A percentile compares a stretch with the other conserved stretches of the same genome.
These are phyloP conservation scores for Oryctolagus cuniculus DNA, from an alignment of 2,113 vertebrate genomes.

Conservation along the genomic window DNA sequence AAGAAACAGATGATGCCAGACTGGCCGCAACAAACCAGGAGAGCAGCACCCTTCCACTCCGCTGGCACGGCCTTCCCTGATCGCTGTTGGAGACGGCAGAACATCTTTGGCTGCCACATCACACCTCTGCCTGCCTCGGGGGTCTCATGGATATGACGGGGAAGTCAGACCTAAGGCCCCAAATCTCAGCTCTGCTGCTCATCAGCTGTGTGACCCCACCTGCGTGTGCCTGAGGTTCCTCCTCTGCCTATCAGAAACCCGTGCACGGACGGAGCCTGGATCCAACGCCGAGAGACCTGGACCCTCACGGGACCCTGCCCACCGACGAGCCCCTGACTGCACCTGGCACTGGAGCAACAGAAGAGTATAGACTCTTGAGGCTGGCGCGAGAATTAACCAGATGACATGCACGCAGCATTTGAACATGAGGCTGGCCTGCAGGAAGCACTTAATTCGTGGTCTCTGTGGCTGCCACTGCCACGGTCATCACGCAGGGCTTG, in stretches of 20 bases:
- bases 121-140: background rate
- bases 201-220: background rate
- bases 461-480: background rate
- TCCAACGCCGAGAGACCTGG: no score
- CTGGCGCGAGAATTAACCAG: background rate
- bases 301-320: background rate
- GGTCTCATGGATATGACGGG: fast-evolving
- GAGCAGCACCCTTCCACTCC: background rate
- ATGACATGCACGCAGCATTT: fast-evolving
- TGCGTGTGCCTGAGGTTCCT: background rate
- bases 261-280: background rate
- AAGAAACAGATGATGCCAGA: background rate
- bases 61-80: no score
- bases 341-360: fast-evolving
- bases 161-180: background rate
- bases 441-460: fast-evolving
- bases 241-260: background rate
- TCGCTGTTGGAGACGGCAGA: fast-evolving
- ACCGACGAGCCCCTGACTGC: background rate
- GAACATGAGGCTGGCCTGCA: background rate
- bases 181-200: background rate
- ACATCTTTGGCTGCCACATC: background rate
- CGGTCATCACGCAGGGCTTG: fast-evolving
- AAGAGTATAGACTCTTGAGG: background rate
- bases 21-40: no score